Evolutionary conservation across 92 coral and sea anemone genomes (phyloP), one percentile per base, ranked within the genome.

Genomic region (Hydrozoanthus gracilis): DNA sequence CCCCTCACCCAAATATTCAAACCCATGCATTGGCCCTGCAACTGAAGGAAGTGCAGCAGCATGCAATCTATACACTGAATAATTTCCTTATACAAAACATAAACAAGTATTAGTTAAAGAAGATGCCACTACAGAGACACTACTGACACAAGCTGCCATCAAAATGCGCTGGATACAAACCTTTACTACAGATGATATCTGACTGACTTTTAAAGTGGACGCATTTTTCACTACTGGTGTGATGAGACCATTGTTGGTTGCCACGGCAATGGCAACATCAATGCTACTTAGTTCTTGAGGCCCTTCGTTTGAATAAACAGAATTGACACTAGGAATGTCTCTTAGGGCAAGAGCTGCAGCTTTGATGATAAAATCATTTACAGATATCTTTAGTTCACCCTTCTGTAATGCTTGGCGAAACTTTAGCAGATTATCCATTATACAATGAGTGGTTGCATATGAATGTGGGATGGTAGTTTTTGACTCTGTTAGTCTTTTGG

Each of bases 151-250:
- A 67, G 46, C 20, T 67, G 6, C 51, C 17, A 5, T 17, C 6
- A 20, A 35, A 51, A 52, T 60, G 16, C 16, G 14, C 5, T 6
- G 5, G 20, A 6, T 67, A 83, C 91, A 66, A 60, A 96, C 99
- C 93, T 90, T 90, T 49, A 95, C 92, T 77, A 89, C 82, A 13
- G 92, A 73, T 16, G 99, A 93, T 82, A 96, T 93, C 82, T 95
- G 93, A 48, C 92, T 50, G 70, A 95, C 87, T 80, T 91, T 76
- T 68, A 96, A 78, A 77, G 70, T 82, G 48, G 91, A 90, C 10
- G 96, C 99, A 91, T 91, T 83, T 86, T 93, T 90, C 46, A 96
- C 84, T 45, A 96, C 95, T 15, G 99, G 98, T 80, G 98, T 95
- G 13, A 96, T 92, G 9, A 91, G 91, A 39, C 99, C 99, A 72